Conservation (phyloP, 2,113 vertebrate species). For the Myrmecophaga tridactyla region DNA sequence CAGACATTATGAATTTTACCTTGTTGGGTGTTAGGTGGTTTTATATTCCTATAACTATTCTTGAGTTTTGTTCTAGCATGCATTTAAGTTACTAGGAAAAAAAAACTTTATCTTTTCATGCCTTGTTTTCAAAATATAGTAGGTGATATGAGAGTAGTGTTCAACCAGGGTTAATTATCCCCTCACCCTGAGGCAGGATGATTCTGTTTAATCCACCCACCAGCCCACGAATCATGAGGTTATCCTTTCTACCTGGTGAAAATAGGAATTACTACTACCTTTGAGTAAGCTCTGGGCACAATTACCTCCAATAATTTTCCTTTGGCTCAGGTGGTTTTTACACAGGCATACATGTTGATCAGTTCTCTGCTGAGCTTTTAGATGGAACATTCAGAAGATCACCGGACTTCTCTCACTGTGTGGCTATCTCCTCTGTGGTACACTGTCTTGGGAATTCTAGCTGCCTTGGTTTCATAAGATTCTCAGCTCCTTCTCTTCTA, state of each 20-base stretch:
- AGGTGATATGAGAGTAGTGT: neutral
- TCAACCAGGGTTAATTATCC: neutral
- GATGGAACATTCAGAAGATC: no score
- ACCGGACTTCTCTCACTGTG: neutral
- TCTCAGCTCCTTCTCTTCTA: neutral
- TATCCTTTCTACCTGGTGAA: neutral
- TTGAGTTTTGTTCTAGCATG: neutral
- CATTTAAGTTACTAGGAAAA: neutral
- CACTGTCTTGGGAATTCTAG: neutral
- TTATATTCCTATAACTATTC: neutral
- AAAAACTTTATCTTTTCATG: neutral
- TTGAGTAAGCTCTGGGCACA: neutral
- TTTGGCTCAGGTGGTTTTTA: neutral
- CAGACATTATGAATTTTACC: neutral
- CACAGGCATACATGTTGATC: no score
- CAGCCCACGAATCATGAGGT: neutral
- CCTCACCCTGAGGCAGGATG: neutral
- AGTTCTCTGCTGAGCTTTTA: neutral
- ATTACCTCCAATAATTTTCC: neutral
- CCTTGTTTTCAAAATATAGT: neutral
- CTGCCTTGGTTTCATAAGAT: neutral
- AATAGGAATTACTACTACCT: rapidly evolving
- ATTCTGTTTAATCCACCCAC: neutral
- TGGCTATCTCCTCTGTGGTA: neutral
- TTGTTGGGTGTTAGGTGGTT: neutral